Evolutionary conservation across 2,888 invertebrate genomes (phyloP).

Genomic region (Lysandra coridon): DNA sequence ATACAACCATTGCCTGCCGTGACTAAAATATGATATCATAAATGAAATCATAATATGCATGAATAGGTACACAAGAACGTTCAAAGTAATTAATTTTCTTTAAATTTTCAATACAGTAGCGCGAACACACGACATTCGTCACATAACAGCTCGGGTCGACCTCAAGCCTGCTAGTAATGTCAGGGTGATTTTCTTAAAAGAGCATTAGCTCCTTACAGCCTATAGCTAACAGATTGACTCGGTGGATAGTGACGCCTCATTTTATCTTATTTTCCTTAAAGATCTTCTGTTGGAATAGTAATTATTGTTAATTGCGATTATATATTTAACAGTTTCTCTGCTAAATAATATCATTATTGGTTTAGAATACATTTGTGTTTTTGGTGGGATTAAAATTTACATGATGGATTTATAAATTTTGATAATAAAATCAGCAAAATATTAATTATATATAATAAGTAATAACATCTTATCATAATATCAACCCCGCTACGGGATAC

Average conservation of each 20-base stretch:
- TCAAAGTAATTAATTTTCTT: not conserved
- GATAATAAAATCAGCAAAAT: too few relatives aligned
- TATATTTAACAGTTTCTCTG: too few relatives aligned
- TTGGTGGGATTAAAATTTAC: too few relatives aligned
- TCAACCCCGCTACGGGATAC: constrained; percentile 29
- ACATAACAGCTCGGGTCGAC: constrained; percentile 65
- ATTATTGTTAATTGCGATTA: too few relatives aligned
- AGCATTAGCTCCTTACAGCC: constrained; percentile 34
- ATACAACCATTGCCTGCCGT: too few relatives aligned
- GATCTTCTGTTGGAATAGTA: not conserved
- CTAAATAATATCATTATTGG: too few relatives aligned
- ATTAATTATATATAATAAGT: too few relatives aligned
- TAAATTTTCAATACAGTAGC: not conserved
- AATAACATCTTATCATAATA: not conserved
- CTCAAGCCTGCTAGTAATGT: constrained; percentile 64
- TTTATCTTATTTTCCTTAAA: not conserved
- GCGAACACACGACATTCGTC: constrained; percentile 37
- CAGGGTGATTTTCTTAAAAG: constrained; percentile 55
- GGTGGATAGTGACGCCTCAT: not conserved
- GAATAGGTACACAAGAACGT: not conserved
- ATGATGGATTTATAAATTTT: too few relatives aligned
- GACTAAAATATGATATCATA: too few relatives aligned
- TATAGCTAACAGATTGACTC: not conserved
- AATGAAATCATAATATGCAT: too few relatives aligned
- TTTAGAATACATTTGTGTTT: too few relatives aligned